A percentile compares a stretch with the other conserved stretches of the same genome.
phyloP scores from a whole-genome alignment of 2,888 invertebrate species.

The Drosophila peninsularis region DNA sequence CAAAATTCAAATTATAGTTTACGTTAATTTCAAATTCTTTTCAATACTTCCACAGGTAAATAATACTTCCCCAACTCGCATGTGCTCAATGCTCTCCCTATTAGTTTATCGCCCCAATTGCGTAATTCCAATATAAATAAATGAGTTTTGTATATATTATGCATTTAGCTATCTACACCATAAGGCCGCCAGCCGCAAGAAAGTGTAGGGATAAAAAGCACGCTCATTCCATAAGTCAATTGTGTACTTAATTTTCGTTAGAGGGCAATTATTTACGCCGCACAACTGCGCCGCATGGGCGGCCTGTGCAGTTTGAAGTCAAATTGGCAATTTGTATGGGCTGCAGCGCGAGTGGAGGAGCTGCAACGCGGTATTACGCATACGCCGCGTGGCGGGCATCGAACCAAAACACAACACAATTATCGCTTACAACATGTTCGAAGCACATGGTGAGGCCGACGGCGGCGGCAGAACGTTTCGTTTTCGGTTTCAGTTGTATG shows the following conservation, averaged over 20 bases:
- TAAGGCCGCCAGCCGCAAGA: neutral
- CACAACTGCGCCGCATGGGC: neutral
- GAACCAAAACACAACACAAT: constrained; percentile 73
- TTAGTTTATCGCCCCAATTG: neutral
- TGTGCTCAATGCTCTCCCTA: neutral
- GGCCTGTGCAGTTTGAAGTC: constrained; percentile 6
- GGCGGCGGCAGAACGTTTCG: constrained; percentile 43
- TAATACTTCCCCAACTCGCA: too few relatives aligned
- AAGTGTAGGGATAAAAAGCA: neutral
- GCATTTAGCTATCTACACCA: neutral
- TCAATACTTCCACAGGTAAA: neutral
- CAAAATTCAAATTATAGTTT: neutral
- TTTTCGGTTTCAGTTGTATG: constrained; percentile 65
- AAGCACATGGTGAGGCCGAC: constrained; percentile 60
- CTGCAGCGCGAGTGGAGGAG: constrained; percentile 31
- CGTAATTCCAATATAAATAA: constrained; percentile 1
- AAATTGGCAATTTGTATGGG: constrained; percentile 48
- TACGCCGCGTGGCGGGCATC: constrained; percentile 43
- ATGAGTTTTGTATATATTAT: neutral
- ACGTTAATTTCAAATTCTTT: neutral
- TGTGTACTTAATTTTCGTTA: constrained; percentile 1
- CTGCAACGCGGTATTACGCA: constrained; percentile 38
- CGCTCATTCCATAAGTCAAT: neutral
- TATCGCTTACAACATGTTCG: constrained; percentile 60
- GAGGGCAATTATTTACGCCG: neutral